Evolutionary conservation across 2,888 invertebrate species (phyloP).

Genomic region (Limenitis camilla): DNA sequence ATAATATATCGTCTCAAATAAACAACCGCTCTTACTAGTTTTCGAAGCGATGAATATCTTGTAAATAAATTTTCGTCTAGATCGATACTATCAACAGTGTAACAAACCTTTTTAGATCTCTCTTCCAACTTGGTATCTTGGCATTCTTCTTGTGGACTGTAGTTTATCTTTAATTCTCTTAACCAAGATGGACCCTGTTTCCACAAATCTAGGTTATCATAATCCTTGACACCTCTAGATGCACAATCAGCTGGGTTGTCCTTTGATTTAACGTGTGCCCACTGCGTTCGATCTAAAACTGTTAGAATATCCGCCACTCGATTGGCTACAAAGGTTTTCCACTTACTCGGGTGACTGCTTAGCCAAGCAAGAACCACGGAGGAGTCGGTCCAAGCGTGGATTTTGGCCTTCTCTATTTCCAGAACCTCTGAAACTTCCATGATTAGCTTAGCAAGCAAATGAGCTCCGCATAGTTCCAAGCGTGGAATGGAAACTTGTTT

Average conservation of each 20-base stretch:
- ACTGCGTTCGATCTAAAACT: constrained; percentile 12
- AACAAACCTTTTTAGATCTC: neutral
- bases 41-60: constrained; percentile 18
- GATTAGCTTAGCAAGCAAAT: neutral
- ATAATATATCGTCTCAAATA: constrained; percentile 18
- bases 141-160: neutral
- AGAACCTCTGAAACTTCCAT: constrained; percentile 6
- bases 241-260: constrained; percentile 33
- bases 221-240: constrained; percentile 25
- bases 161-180: neutral
- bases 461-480: constrained; percentile 4
- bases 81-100: neutral
- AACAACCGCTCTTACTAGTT: constrained; percentile 16
- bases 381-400: constrained; percentile 19
- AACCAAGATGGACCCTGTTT: constrained; percentile 22
- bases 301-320: constrained; percentile 23
- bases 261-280: constrained; percentile 23
- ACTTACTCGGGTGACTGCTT: constrained; percentile 10
- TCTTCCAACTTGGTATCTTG: neutral
- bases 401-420: constrained; percentile 2
- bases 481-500: constrained; percentile 6
- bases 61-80: constrained; percentile 6
- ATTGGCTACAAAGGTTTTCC: constrained; percentile 16
- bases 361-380: constrained; percentile 14
- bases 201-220: constrained; percentile 17